Conservation (phyloP, 1,140 invertebrate genomes). For the Drosophila sp. region DNA sequence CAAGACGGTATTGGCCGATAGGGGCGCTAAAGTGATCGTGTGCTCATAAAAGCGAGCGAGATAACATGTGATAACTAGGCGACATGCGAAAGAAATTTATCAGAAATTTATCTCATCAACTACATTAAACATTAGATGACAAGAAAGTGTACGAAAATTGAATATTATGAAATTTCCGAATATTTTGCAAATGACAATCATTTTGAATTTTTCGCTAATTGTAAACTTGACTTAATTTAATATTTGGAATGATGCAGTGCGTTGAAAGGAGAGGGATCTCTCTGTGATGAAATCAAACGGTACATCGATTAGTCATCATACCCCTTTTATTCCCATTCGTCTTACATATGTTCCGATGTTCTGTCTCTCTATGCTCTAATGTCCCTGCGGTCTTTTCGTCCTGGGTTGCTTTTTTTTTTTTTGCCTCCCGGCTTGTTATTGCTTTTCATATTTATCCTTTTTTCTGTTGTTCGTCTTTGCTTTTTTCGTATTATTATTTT, state of each 20-base stretch:
- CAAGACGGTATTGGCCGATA: too few relatives aligned
- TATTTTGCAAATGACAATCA: too few relatives aligned
- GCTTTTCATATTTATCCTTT: conserved; percentile 68
- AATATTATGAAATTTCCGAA: too few relatives aligned
- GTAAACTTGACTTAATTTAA: not conserved
- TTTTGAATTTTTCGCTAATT: not conserved
- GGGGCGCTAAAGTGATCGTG: too few relatives aligned
- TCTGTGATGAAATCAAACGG: not conserved
- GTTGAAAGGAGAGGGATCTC: not conserved
- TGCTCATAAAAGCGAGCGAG: too few relatives aligned
- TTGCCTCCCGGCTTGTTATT: conserved; percentile 51
- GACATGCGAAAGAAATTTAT: too few relatives aligned
- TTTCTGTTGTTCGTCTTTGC: conserved; percentile 50
- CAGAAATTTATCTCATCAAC: too few relatives aligned
- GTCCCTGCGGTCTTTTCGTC: conserved; percentile 29
- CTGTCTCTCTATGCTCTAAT: conserved; percentile 7
- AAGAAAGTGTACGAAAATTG: too few relatives aligned
- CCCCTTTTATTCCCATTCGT: not conserved
- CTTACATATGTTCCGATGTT: conserved; percentile 10
- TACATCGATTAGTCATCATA: conserved; percentile 4
- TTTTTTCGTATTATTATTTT: conserved; percentile 62
- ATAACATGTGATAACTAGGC: too few relatives aligned
- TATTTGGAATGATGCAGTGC: too few relatives aligned
- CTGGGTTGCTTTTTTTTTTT: conserved; percentile 6
- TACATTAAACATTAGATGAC: too few relatives aligned